Conservation (phyloP, 2,888 invertebrate species). For the Ischnus inquisitorius region DNA sequence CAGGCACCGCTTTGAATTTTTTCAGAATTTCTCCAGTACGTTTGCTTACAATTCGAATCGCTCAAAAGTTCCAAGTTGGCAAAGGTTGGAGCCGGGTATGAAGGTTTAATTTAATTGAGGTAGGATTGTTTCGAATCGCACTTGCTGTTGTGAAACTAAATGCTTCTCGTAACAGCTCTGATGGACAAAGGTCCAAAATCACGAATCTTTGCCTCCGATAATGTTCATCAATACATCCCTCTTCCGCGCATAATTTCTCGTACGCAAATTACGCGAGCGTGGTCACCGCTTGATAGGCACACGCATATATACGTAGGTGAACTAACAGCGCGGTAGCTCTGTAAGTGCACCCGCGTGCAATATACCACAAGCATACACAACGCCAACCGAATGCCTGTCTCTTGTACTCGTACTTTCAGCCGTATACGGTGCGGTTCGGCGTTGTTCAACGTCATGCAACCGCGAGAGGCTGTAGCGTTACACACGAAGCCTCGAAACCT, state of each 20-base stretch:
- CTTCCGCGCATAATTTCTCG: background rate
- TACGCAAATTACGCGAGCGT: slow-evolving; percentile 43
- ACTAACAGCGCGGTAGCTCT: slow-evolving; percentile 3
- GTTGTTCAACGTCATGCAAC: slow-evolving; percentile 44
- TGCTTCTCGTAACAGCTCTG: too few relatives aligned
- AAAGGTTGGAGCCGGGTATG: too few relatives aligned
- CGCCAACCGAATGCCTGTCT: slow-evolving; percentile 23
- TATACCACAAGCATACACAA: slow-evolving; percentile 18
- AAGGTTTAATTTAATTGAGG: too few relatives aligned
- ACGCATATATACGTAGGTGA: background rate
- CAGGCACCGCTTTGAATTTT: too few relatives aligned
- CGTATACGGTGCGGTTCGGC: slow-evolving; percentile 45
- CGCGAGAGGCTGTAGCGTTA: slow-evolving; percentile 35
- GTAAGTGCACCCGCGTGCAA: slow-evolving; percentile 25
- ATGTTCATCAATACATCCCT: background rate
- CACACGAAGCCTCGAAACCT: slow-evolving; percentile 29
- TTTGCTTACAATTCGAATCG: too few relatives aligned
- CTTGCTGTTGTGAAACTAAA: too few relatives aligned
- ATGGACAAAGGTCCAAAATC: too few relatives aligned
- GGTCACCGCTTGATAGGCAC: slow-evolving; percentile 16
- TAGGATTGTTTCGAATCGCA: too few relatives aligned
- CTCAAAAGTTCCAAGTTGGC: too few relatives aligned
- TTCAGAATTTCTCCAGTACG: too few relatives aligned
- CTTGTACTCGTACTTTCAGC: slow-evolving; percentile 45
- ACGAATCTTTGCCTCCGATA: background rate